These are phyloP conservation scores for Tylochromis polylepis DNA, from an alignment of 2,113 vertebrate species.

Conservation along the genomic window DNA sequence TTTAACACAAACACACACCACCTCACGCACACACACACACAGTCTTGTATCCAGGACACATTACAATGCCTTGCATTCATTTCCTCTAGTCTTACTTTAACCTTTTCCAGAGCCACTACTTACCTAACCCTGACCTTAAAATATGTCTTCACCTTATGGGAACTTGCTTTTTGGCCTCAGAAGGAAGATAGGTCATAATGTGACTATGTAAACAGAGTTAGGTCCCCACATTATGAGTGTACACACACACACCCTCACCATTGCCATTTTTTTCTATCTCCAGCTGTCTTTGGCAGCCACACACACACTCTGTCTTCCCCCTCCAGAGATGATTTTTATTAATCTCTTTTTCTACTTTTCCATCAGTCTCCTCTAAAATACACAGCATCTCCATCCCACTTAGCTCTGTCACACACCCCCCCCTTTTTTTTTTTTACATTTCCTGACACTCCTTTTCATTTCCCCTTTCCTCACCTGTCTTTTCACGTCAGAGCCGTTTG, in stretches of 20 bases:
- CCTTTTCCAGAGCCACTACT: background rate
- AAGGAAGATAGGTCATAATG: background rate
- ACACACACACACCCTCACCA: background rate
- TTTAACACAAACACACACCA: background rate
- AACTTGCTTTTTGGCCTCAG: background rate
- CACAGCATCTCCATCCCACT: background rate
- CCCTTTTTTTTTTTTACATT: background rate
- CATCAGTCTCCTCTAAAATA: constrained; percentile 1
- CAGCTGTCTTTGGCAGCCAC: background rate
- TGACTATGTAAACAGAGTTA: background rate
- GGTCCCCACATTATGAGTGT: background rate
- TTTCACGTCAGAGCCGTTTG: constrained; percentile 5
- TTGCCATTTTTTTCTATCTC: background rate
- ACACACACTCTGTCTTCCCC: background rate
- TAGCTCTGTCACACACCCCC: background rate
- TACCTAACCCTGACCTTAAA: background rate
- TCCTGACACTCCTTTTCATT: constrained; percentile 19
- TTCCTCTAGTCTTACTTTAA: background rate
- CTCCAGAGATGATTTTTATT: constrained; percentile 23
- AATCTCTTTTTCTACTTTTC: constrained; percentile 18
- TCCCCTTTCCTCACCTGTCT: background rate
- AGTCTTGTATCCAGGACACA: background rate
- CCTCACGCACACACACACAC: background rate
- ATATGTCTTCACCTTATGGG: background rate
- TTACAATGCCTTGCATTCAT: background rate